These are phyloP conservation scores for Camptogramma bilineatum DNA, from an alignment of 2,888 invertebrate genomes.

Conservation along the genomic window DNA sequence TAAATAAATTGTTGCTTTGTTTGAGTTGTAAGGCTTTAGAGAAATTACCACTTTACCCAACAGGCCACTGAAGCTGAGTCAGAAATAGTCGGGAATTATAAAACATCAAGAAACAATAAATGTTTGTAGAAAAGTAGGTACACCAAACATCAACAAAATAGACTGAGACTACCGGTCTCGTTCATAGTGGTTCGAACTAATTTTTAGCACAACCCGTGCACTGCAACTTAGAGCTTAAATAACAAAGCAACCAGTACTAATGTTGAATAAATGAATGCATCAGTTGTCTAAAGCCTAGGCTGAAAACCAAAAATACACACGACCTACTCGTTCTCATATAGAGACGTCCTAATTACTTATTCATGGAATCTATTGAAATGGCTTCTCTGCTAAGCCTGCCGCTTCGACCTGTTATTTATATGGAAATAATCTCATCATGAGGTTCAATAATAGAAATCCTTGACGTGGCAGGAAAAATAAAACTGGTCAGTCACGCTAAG, in stretches of 20 bases:
- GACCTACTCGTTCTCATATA: constrained; percentile 37
- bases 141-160: too few species aligned
- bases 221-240: not conserved
- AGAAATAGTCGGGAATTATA: not conserved
- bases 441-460: constrained; percentile 20
- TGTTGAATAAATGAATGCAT: constrained; percentile 14
- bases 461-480: constrained; percentile 7
- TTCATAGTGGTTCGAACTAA: too few species aligned
- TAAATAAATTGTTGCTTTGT: constrained; percentile 16
- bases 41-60: not conserved
- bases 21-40: not conserved
- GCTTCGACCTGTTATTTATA: constrained; percentile 14
- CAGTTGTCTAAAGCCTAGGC: constrained; percentile 35
- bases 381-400: constrained; percentile 15
- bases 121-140: not conserved
- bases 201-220: too few species aligned
- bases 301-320: constrained; percentile 38
- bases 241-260: not conserved
- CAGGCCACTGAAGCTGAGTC: not conserved
- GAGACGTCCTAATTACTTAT: constrained; percentile 20
- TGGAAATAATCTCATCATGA: constrained; percentile 17
- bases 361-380: constrained; percentile 25
- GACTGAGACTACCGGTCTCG: too few species aligned
- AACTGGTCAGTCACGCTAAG: not conserved
- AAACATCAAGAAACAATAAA: not conserved